Evolutionary conservation across 2,888 invertebrate genomes (phyloP), one percentile per base, ranked within the genome.

Genomic region (Sminthurides aquaticus): DNA sequence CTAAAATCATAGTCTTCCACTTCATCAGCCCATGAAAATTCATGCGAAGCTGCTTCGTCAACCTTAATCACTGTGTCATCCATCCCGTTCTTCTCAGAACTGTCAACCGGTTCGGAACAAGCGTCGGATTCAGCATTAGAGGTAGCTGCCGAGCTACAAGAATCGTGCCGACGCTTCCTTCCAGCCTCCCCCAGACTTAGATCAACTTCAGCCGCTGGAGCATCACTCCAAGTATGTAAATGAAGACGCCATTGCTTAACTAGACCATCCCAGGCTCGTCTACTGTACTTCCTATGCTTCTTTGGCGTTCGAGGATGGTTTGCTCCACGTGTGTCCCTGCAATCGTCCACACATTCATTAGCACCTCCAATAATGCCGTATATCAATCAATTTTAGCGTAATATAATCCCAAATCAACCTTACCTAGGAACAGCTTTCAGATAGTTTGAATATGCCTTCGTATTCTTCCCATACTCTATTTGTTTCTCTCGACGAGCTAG

Each of bases 251-350:
- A 96, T 66, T 89, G 83, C 78, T 86, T 88, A 0, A 96, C 85
- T 71, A 94, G 83, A 28, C 87, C 87, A 78, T 98, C 97, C 89
- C 94, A 98, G 15, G 90, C 93, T 71, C 97, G 83, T 52, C 97
- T 84, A 74, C 94, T 94, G 79, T 90, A 93, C 79, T 93, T 92
- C 27, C 84, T 78, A 76, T 84, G 84, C 79, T 93, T 95, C 75
- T 92, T 89, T 2, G 97, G 97, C 1, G 97, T 97, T 75, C 84
- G 84, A 1, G 96, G 97, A 79, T 96, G 89, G 2, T 86, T 85
- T 64, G 82, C 82, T 43, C 81, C 81, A 28, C 93, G 83, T 71
- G 84, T 77, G 0, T 81, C 70, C 64, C 79, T 79, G 63, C 11
- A 66, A 64, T 8, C 52, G 18, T 43, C 43, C 8, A 11, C 8